Evolutionary conservation across 37 sponge, comb jelly and placozoan genomes (phyloP).

Genomic region (Aphrocallistes beatrix): DNA sequence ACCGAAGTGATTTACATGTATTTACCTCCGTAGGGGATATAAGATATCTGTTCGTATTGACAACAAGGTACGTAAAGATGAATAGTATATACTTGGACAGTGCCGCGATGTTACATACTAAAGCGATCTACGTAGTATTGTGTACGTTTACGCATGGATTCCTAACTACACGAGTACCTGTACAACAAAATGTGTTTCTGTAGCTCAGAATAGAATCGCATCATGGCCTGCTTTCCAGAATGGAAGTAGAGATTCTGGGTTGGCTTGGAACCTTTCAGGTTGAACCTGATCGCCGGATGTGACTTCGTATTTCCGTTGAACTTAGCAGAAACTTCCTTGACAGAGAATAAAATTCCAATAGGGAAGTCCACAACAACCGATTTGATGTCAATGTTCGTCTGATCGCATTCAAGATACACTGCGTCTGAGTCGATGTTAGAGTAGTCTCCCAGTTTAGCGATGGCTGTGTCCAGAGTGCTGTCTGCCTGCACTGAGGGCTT

Average conservation of each 20-base stretch:
- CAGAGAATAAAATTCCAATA: neutral
- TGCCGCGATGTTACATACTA: no score
- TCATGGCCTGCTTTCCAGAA: neutral
- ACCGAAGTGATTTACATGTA: no score
- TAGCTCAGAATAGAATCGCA: neutral
- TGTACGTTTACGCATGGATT: no score
- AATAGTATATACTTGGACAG: no score
- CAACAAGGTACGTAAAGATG: no score
- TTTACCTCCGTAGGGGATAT: no score
- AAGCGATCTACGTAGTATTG: no score
- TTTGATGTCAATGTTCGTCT: neutral
- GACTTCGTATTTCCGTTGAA: neutral
- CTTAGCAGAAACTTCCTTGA: neutral
- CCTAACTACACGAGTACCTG: no score
- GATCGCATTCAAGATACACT: neutral
- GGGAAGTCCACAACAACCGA: neutral
- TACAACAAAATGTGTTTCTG: neutral
- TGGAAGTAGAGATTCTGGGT: neutral
- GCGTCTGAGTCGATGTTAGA: neutral
- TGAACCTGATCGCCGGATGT: conserved; percentile 2
- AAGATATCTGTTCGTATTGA: no score
- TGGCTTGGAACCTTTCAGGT: neutral
- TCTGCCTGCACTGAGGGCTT: neutral
- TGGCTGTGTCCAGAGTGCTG: neutral
- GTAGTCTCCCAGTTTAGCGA: neutral